Evolutionary conservation across 1,140 invertebrate genomes (phyloP), one percentile per base, ranked within the genome.

Genomic region (Cydia fagiglandana): DNA sequence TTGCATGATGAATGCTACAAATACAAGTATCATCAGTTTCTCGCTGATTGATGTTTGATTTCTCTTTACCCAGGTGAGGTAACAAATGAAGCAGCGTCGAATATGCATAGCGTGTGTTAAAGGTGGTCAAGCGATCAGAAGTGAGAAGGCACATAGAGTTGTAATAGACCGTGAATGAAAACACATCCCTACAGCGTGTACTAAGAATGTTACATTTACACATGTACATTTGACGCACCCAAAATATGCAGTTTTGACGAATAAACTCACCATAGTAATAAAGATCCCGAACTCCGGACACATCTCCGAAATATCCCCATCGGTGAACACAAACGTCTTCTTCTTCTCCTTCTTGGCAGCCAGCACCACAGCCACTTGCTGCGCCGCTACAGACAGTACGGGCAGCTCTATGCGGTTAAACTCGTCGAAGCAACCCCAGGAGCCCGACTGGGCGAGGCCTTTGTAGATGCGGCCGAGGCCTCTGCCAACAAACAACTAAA

Each of bases 271-370:
- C 98, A 99, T 99, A 15, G 98, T 99, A 77, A 99, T 96, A 87
- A 99, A 99, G 83, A 99, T 99, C 38, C 98, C 98, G 93, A 99
- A 98, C 90, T 99, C 98, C 0, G 97, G 96, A 92, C 98, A 99
- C 95, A 99, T 96, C 73, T 98, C 96, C 5, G 99, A 97, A 64
- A 95, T 94, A 86, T 99, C 98, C 0, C 98, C 98, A 87, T 99
- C 98, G 0, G 98, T 99, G 86, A 99, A 99, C 6, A 97, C 90
- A 86, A 99, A 99, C 20, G 94, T 93, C 86, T 97, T 97, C 79
- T 97, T 96, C 86, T 99, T 98, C 88, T 99, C 98, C 86, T 98
- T 98, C 83, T 97, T 97, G 6, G 96, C 96, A 0, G 98, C 95
- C 15, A 99, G 94, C 9, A 99, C 98, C 12, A 99, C 98, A 5